Percentiles rank a stretch among this genome's conserved stretches.
phyloP scores from a whole-genome alignment of 2,113 vertebrate species.

The Cyanoderma ruficeps region DNA sequence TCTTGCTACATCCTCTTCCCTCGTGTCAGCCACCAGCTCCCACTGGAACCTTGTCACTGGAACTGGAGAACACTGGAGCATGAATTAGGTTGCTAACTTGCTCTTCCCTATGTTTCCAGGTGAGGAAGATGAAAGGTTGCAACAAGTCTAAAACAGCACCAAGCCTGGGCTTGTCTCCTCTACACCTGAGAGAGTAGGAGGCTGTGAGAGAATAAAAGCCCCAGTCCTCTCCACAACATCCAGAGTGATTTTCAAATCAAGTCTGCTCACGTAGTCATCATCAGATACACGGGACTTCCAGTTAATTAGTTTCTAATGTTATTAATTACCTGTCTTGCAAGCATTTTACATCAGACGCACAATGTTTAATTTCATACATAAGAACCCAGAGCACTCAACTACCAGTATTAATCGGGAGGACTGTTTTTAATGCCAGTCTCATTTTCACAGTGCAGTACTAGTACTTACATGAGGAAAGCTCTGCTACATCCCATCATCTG shows the following conservation, averaged over 20 bases:
- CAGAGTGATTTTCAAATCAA: not conserved
- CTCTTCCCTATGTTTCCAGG: not conserved
- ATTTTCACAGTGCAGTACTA: not conserved
- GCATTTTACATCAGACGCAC: not conserved
- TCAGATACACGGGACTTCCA: not conserved
- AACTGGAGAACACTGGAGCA: not conserved
- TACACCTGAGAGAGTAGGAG: not conserved
- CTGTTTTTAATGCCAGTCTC: constrained; percentile 2
- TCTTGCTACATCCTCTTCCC: not conserved
- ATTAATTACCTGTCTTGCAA: constrained; percentile 60
- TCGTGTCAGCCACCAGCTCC: not conserved
- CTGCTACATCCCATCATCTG: not conserved
- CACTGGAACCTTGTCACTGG: not conserved
- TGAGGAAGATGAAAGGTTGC: not conserved
- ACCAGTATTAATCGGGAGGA: not conserved
- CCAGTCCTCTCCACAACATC: not conserved
- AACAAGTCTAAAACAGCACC: not conserved
- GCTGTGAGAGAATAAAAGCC: not conserved
- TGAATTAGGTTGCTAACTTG: not conserved
- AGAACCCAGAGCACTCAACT: constrained; percentile 1
- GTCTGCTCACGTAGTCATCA: not conserved
- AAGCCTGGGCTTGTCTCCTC: not conserved
- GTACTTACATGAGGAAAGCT: not conserved
- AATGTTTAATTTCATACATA: constrained; percentile 38
- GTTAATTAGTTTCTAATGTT: constrained; percentile 54